Conservation (phyloP, 2,113 vertebrate species). For the Gnathonemus longibarbis region DNA sequence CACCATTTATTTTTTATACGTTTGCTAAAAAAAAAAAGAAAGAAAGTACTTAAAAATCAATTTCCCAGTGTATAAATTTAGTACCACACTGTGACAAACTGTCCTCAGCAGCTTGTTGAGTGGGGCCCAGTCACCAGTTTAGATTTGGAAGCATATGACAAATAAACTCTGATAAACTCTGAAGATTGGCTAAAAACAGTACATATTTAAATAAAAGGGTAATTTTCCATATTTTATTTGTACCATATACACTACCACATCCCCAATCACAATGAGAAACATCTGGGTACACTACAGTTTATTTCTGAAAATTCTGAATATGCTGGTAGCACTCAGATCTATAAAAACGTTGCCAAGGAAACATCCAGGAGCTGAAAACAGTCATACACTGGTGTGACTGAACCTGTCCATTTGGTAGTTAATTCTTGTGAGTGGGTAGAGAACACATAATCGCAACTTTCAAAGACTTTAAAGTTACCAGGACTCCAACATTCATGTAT, state of each 20-base stretch:
- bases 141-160: constrained; percentile 7
- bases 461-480: neutral
- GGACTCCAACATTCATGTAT: neutral
- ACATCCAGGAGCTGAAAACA: neutral
- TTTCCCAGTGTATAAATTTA: constrained; percentile 19
- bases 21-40: neutral
- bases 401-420: neutral
- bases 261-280: neutral
- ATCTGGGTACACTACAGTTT: neutral
- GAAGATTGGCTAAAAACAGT: neutral
- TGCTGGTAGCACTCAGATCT: neutral
- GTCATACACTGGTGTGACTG: neutral
- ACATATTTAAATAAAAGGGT: neutral
- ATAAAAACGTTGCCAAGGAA: neutral
- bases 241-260: neutral
- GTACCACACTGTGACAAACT: neutral
- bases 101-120: neutral
- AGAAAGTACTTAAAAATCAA: constrained; percentile 11
- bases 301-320: neutral
- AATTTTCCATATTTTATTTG: neutral
- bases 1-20: constrained; percentile 10
- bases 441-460: neutral
- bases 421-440: neutral
- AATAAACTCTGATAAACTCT: constrained; percentile 7
- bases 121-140: neutral